Conservation (phyloP, 2,888 invertebrate genomes). For the Dexiosoma caninum region DNA sequence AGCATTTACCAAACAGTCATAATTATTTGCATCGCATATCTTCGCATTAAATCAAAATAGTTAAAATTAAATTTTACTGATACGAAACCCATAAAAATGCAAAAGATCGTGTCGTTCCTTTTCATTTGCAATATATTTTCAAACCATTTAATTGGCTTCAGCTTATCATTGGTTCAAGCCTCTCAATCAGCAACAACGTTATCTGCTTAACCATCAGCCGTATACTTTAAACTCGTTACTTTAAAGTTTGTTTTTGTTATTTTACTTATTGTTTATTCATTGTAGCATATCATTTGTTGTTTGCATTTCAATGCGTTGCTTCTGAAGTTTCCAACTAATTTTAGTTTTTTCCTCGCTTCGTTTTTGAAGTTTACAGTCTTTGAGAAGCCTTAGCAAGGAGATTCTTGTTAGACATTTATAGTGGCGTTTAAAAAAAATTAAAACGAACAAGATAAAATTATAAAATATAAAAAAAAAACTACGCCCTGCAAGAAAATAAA, state of each 20-base stretch:
- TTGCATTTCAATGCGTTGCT: slow-evolving; percentile 20
- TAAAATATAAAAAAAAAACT: neutral
- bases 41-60: neutral
- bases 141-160: slow-evolving; percentile 59
- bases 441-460: neutral
- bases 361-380: slow-evolving; percentile 51
- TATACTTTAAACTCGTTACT: neutral
- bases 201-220: neutral
- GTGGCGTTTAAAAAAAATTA: neutral
- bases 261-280: slow-evolving; percentile 17
- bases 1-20: neutral
- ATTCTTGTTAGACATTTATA: slow-evolving; percentile 29
- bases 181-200: neutral
- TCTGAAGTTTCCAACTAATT: slow-evolving; percentile 36
- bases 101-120: slow-evolving; percentile 2
- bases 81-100: neutral
- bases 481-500: neutral
- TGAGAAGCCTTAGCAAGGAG: slow-evolving; percentile 45
- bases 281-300: slow-evolving; percentile 37
- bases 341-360: slow-evolving; percentile 5
- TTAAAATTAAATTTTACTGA: neutral
- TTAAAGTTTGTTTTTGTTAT: neutral
- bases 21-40: neutral
- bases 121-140: slow-evolving; percentile 54
- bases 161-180: slow-evolving; percentile 24